phyloP scores from a whole-genome alignment of 2,113 vertebrate species.

The Dissostichus mawsoni region DNA sequence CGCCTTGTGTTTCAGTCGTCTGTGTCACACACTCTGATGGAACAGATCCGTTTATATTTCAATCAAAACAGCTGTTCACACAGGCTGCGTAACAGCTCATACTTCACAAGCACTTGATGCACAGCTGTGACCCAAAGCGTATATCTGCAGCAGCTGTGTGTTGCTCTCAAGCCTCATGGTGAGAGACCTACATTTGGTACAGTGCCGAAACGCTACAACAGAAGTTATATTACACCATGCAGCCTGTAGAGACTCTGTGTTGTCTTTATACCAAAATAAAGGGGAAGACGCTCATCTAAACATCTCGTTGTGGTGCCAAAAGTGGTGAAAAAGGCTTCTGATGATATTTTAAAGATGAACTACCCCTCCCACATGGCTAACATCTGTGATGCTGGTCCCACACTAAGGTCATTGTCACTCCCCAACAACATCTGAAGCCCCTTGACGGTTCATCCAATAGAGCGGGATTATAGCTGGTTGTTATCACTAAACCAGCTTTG shows the following conservation, averaged over 20 bases:
- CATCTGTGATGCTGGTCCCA: neutral
- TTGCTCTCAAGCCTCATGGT: neutral
- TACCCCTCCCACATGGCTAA: neutral
- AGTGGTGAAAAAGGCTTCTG: neutral
- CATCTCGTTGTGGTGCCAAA: neutral
- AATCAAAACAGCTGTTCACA: neutral
- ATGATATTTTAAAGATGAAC: neutral
- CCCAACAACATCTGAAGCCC: slow-evolving; percentile 14
- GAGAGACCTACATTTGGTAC: neutral
- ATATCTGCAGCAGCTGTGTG: neutral
- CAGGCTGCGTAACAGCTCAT: neutral
- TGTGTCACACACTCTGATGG: neutral
- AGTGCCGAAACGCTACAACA: neutral
- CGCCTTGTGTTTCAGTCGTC: neutral
- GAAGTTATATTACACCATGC: neutral
- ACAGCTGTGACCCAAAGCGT: neutral
- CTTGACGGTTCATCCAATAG: neutral
- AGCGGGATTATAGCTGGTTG: slow-evolving; percentile 24
- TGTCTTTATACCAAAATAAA: neutral
- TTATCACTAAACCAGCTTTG: slow-evolving; percentile 33
- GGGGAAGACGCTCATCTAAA: neutral
- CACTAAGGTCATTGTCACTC: neutral
- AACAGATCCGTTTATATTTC: neutral
- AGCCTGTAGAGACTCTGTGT: neutral
- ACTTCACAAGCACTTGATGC: neutral